Base-by-base conservation (phyloP, 2,113 vertebrate species). In the Syngnathus scovelli region DNA sequence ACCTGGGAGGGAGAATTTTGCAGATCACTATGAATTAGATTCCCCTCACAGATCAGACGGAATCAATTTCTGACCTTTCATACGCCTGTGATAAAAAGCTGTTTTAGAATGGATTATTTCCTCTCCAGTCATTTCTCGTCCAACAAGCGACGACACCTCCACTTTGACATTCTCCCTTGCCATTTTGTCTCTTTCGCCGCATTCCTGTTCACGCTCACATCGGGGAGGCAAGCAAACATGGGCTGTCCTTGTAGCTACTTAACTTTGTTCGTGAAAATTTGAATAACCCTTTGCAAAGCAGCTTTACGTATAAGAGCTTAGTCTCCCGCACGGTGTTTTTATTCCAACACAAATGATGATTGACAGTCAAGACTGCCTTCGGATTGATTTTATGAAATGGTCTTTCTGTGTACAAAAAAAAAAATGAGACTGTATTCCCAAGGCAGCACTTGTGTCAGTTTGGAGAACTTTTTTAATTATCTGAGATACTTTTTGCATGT, bases 31-130 rank as follows among this genome's bases (percentile, higher is more conserved):
- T 76, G 66, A 64, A 63, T 84, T 82, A 77, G 76, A 87, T 86
- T 84, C 77, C 60, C 44, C 43, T 60, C 54, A 37, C 76, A 83
- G 81, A 84, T 88, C 75, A 80, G 74, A 83, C 63, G 44, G 77
- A 82, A 85, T 66, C 48, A 66, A 83, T 87, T 85, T 80, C 76
- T 83, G 80, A 81, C 79, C 80, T 68, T 81, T 85, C 67, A 75
- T 77, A 74, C 8, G 55, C 59, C 41, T 63, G 66, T 74, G 68
- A 81, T 74, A 75, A 79, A 78, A 82, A 71, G 64, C 69, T 67
- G 70, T 60, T 51, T 61, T 61, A 64, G 74, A 69, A 72, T 81
- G 68, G 71, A 74, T 78, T 83, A 80, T 74, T 81, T 79, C 66
- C 27, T 64, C 54, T 74, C 15, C 7, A 9, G 65, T 54, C 60